A percentile compares a stretch with the other conserved stretches of the same genome.
phyloP scores from a whole-genome alignment of 2,888 invertebrate genomes.

The Dasypolia templi region DNA sequence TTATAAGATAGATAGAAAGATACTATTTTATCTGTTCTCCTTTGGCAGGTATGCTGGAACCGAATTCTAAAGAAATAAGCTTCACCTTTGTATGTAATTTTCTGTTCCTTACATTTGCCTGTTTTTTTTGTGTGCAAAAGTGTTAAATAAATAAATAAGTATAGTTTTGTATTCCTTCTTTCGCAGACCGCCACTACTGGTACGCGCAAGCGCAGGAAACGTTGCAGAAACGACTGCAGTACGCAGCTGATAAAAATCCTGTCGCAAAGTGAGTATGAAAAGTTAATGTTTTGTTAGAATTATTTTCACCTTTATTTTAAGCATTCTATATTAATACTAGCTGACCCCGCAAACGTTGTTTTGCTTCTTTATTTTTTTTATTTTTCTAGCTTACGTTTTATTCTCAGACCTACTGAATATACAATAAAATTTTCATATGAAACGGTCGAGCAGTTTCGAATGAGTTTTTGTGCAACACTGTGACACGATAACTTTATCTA shows the following conservation, averaged over 20 bases:
- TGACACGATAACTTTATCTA: too few relatives aligned
- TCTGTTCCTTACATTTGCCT: neutral
- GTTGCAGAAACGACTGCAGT: slow-evolving; percentile 88
- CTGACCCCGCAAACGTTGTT: too few relatives aligned
- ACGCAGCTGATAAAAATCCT: slow-evolving; percentile 86
- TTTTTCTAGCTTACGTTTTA: too few relatives aligned
- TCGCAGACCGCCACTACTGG: slow-evolving; percentile 90
- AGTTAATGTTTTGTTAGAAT: neutral
- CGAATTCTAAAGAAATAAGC: neutral
- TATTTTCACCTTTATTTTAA: neutral
- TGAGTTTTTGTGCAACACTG: too few relatives aligned
- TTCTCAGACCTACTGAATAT: too few relatives aligned
- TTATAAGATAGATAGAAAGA: too few relatives aligned
- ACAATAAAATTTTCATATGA: too few relatives aligned
- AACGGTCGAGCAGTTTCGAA: too few relatives aligned
- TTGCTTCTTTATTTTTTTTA: too few relatives aligned
- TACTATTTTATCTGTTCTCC: neutral
- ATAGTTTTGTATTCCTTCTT: slow-evolving; percentile 28
- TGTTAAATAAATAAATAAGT: neutral
- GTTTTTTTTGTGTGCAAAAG: neutral
- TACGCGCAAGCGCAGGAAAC: slow-evolving; percentile 91
- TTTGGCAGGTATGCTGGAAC: too few relatives aligned
- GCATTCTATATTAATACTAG: neutral
- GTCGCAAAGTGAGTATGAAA: slow-evolving; percentile 86
- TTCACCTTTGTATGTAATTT: neutral